phyloP scores from a whole-genome alignment of 2,113 vertebrate species.

The Anolis sagrei region DNA sequence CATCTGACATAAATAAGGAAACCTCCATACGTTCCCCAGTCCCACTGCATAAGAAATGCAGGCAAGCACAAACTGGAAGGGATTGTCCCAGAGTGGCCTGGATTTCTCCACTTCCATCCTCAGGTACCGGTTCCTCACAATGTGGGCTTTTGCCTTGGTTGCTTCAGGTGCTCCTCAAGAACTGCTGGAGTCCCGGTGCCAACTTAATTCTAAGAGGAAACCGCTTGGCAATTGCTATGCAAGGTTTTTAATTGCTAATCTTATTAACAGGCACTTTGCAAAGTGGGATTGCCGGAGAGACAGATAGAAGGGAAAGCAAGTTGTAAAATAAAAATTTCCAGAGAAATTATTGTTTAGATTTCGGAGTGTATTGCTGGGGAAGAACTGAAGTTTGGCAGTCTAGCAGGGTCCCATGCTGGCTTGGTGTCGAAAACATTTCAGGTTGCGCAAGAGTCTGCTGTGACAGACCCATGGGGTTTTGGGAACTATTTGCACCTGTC shows the following conservation, averaged over 20 bases:
- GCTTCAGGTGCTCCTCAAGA: slow-evolving; percentile 55
- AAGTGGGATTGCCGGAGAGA: slow-evolving; percentile 73
- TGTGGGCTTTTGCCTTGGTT: slow-evolving; percentile 33
- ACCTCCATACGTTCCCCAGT: slow-evolving; percentile 95
- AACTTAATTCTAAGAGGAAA: slow-evolving; percentile 46
- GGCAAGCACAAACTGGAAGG: slow-evolving; percentile 88
- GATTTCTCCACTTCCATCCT: slow-evolving; percentile 72
- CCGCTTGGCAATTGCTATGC: slow-evolving; percentile 67
- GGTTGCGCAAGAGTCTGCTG: not conserved
- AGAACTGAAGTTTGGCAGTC: slow-evolving; percentile 50
- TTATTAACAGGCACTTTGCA: slow-evolving; percentile 77
- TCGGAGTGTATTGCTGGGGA: slow-evolving; percentile 60
- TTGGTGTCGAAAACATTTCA: slow-evolving; percentile 30
- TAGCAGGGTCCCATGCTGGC: not conserved
- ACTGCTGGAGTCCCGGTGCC: slow-evolving; percentile 38
- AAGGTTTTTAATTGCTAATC: slow-evolving; percentile 82
- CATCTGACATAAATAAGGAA: slow-evolving; percentile 95
- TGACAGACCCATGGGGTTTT: not conserved
- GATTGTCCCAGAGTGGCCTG: slow-evolving; percentile 86
- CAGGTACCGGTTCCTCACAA: not conserved
- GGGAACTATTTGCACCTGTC: rapidly evolving
- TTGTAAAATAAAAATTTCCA: slow-evolving; percentile 58
- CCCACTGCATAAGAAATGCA: slow-evolving; percentile 94
- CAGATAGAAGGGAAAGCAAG: slow-evolving; percentile 33
- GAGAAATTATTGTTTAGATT: slow-evolving; percentile 55